Percentiles rank a stretch among this genome's conserved stretches.
phyloP scores from a whole-genome alignment of 1,140 invertebrate species.

The Matsumurasca onukii region DNA sequence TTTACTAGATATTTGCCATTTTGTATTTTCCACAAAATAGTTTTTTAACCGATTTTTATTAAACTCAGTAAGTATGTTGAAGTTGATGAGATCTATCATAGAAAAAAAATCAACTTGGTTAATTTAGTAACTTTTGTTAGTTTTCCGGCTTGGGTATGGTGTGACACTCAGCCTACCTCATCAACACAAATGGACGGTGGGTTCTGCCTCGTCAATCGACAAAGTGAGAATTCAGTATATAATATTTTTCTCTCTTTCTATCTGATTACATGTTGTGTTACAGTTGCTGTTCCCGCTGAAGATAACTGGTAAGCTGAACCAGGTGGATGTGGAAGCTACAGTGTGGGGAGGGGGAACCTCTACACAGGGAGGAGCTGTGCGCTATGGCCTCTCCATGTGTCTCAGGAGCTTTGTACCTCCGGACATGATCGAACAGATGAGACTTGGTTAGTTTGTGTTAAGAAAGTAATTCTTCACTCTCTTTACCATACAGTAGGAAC shows the following conservation, averaged over 20 bases:
- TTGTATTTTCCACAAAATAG: background rate
- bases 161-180: background rate
- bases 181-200: background rate
- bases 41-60: background rate
- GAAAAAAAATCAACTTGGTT: too few relatives aligned
- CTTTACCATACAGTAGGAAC: background rate
- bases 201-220: background rate
- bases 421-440: constrained; percentile 79
- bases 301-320: constrained; percentile 70
- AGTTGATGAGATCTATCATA: too few relatives aligned
- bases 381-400: constrained; percentile 79
- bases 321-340: constrained; percentile 82
- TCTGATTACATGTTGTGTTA: constrained; percentile 42
- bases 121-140: background rate
- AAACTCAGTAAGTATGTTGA: background rate
- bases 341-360: constrained; percentile 67
- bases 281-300: constrained; percentile 85
- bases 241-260: background rate
- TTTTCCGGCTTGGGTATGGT: background rate
- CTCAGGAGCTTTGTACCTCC: constrained; percentile 79
- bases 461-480: constrained; percentile 31
- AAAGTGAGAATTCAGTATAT: background rate
- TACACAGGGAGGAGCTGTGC: constrained; percentile 79
- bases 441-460: constrained; percentile 63
- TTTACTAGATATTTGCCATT: too few relatives aligned